Evolutionary conservation across 2,888 invertebrate genomes (phyloP).

Genomic region (Chrysolina haemoptera): DNA sequence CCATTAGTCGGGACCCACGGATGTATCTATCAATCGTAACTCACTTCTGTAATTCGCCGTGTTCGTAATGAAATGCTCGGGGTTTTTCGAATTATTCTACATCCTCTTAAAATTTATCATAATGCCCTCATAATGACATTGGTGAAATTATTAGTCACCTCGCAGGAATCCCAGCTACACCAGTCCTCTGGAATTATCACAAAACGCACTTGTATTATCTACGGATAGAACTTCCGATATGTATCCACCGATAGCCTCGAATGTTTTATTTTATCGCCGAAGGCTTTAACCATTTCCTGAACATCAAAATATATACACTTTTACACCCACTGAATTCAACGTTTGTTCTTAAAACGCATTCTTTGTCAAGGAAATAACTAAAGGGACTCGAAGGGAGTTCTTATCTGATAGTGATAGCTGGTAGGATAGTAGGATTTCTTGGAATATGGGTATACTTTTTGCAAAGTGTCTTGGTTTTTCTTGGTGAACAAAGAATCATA

Average conservation of each 20-base stretch:
- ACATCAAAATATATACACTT: not conserved
- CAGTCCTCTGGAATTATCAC: not conserved
- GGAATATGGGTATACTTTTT: no score
- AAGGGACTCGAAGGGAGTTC: not conserved
- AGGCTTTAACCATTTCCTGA: not conserved
- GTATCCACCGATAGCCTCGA: not conserved
- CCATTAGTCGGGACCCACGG: no score
- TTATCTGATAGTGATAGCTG: not conserved
- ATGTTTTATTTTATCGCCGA: not conserved
- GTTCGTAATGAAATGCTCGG: no score
- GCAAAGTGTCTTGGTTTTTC: no score
- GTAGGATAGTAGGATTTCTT: no score
- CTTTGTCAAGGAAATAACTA: not conserved
- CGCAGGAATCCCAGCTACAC: not conserved
- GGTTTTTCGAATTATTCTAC: no score
- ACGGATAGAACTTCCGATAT: constrained; percentile 3
- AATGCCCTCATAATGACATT: not conserved
- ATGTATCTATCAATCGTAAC: no score
- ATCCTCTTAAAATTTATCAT: no score
- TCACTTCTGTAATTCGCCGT: no score
- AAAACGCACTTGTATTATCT: not conserved
- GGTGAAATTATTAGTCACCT: not conserved
- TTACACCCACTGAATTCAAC: not conserved
- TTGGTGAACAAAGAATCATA: no score
- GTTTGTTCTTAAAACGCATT: not conserved